phyloP scores from a whole-genome alignment of 2,797 vertebrate species.

The Urocyon cinereoargenteus region DNA sequence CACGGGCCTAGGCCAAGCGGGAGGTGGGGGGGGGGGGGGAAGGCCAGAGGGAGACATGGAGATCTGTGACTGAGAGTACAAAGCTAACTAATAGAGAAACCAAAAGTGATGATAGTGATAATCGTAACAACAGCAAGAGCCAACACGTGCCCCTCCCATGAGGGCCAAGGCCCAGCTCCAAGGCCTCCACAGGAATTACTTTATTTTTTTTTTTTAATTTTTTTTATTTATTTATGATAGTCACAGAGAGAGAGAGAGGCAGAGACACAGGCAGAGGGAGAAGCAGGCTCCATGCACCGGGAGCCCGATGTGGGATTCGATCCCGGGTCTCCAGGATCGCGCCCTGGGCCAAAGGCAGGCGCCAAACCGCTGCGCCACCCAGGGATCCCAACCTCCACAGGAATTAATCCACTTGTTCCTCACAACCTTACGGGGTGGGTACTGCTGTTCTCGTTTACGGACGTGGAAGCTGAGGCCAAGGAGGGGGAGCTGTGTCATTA shows the following conservation, averaged over 20 bases:
- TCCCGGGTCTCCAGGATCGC: too few species aligned
- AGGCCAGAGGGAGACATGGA: background rate
- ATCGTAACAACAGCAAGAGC: accelerated
- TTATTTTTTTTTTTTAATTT: too few species aligned
- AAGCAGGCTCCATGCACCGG: too few species aligned
- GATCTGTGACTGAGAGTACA: background rate
- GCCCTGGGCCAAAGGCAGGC: too few species aligned
- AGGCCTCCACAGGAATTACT: accelerated
- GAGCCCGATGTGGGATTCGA: too few species aligned
- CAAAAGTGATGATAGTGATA: background rate
- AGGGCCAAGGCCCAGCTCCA: background rate
- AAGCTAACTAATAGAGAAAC: background rate
- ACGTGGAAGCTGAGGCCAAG: background rate
- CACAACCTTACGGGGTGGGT: too few species aligned
- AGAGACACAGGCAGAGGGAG: too few species aligned
- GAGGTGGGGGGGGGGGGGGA: too few species aligned
- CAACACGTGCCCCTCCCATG: accelerated
- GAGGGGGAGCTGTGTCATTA: background rate
- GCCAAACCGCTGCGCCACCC: too few species aligned
- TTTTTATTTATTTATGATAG: too few species aligned
- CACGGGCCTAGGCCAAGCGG: accelerated
- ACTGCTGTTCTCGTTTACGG: background rate
- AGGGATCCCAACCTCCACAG: too few species aligned
- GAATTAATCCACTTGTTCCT: background rate
- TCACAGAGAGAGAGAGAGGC: too few species aligned